A percentile compares a stretch with the other conserved stretches of the same genome.
Conservation (phyloP, 2,888 invertebrate genomes). For the Stomorhina lunata region DNA sequence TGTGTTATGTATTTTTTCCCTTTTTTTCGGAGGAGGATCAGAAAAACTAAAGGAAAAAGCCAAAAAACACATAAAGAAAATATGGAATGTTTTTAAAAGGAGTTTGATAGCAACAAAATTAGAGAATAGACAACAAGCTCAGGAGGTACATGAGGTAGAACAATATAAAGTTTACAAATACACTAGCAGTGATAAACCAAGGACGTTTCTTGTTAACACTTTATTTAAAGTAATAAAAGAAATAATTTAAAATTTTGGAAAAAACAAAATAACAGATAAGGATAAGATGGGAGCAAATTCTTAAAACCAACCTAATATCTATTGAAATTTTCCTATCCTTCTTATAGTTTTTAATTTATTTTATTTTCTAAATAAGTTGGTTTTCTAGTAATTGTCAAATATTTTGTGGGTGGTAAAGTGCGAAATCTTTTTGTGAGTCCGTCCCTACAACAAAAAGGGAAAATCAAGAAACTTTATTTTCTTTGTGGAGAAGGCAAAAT, state of each 20-base stretch:
- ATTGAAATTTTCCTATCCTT: constrained; percentile 19
- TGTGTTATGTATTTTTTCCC: constrained; percentile 24
- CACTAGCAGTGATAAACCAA: not conserved
- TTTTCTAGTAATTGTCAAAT: not conserved
- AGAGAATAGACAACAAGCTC: not conserved
- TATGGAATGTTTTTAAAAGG: not conserved
- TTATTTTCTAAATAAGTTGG: constrained; percentile 12
- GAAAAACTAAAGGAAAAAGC: constrained; percentile 55
- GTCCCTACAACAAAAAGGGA: not conserved
- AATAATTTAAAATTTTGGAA: constrained; percentile 25
- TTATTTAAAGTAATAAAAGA: not conserved
- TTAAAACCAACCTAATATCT: no score
- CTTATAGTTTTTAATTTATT: constrained; percentile 8
- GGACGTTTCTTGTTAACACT: constrained; percentile 63
- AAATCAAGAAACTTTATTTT: constrained; percentile 67
- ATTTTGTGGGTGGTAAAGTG: constrained; percentile 12
- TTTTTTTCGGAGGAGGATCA: constrained; percentile 58
- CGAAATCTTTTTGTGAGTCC: not conserved
- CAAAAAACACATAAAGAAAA: not conserved
- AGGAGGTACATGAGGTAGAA: constrained; percentile 6
- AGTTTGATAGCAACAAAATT: not conserved
- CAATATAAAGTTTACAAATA: not conserved
- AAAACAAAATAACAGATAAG: not conserved
- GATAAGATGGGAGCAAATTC: not conserved
- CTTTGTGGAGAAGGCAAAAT: constrained; percentile 26